Evolutionary conservation across 1,140 invertebrate species (phyloP).

Genomic region (Aphelenchoides fujianensis): DNA sequence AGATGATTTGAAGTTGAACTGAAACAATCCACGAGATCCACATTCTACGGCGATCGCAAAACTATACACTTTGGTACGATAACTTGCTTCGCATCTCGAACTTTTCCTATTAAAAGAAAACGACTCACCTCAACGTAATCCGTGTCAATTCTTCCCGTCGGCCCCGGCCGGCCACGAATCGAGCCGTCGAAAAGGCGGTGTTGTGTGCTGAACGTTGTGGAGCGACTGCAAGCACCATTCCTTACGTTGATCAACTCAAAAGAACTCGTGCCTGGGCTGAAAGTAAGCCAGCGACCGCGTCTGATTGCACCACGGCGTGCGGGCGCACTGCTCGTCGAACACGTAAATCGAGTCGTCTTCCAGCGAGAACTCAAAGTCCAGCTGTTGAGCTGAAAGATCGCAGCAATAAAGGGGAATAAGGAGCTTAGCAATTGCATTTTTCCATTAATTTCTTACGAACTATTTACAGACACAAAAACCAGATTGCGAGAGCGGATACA

Average conservation of each 20-base stretch:
- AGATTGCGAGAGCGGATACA: too few relatives aligned
- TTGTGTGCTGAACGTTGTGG: not conserved
- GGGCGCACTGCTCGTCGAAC: not conserved
- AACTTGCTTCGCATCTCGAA: too few relatives aligned
- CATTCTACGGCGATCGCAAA: too few relatives aligned
- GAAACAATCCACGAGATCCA: too few relatives aligned
- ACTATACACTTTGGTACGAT: too few relatives aligned
- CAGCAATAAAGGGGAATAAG: too few relatives aligned
- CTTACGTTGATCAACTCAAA: not conserved
- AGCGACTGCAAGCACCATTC: constrained; percentile 14
- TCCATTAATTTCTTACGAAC: too few relatives aligned
- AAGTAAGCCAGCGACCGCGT: not conserved
- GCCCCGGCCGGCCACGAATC: not conserved
- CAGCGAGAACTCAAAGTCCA: not conserved
- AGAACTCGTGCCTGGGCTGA: not conserved
- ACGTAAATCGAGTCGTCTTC: constrained; percentile 10
- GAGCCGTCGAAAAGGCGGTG: constrained; percentile 4
- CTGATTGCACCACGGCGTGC: not conserved
- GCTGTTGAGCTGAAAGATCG: not conserved
- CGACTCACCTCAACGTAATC: not conserved
- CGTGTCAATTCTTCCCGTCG: not conserved
- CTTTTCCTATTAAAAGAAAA: not conserved
- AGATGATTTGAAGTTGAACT: too few relatives aligned
- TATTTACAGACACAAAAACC: too few relatives aligned
- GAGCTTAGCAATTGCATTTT: too few relatives aligned